These are phyloP conservation scores for Acanthosepion lycidas DNA, from an alignment of 2,888 invertebrate genomes.

Conservation along the genomic window DNA sequence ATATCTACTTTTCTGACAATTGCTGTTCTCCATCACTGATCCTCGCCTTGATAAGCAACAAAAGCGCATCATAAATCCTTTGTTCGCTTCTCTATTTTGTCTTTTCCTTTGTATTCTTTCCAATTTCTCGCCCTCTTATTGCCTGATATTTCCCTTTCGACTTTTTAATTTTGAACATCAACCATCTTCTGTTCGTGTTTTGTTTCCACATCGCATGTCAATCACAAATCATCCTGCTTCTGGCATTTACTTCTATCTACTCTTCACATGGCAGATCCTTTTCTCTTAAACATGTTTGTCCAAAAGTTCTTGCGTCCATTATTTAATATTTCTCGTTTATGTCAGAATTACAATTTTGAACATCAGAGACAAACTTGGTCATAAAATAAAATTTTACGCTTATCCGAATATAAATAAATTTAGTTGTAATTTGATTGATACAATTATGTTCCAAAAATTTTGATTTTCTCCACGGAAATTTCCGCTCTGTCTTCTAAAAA, in stretches of 20 bases:
- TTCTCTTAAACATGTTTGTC: not conserved
- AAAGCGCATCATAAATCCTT: not conserved
- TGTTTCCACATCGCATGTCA: constrained; percentile 7
- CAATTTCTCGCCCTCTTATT: not conserved
- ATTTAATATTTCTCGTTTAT: not conserved
- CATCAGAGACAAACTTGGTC: not conserved
- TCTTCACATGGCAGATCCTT: not conserved
- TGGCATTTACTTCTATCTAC: not conserved
- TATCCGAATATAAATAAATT: too few species aligned
- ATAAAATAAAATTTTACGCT: not conserved
- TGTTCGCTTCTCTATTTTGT: not conserved
- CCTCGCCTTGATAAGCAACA: not conserved
- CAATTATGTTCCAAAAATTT: too few species aligned
- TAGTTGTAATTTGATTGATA: too few species aligned
- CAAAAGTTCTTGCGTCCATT: not conserved
- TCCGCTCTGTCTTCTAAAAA: too few species aligned
- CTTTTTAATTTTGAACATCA: not conserved
- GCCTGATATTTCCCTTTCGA: not conserved
- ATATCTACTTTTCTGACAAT: constrained; percentile 6
- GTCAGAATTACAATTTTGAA: not conserved
- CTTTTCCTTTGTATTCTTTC: not conserved
- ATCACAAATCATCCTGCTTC: not conserved
- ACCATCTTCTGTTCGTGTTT: not conserved
- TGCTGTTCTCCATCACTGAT: not conserved
- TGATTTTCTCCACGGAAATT: too few species aligned